A percentile compares a stretch with the other conserved stretches of the same genome.
Evolutionary conservation across 2,888 invertebrate species (phyloP).

Genomic region (Nycteola revayana): DNA sequence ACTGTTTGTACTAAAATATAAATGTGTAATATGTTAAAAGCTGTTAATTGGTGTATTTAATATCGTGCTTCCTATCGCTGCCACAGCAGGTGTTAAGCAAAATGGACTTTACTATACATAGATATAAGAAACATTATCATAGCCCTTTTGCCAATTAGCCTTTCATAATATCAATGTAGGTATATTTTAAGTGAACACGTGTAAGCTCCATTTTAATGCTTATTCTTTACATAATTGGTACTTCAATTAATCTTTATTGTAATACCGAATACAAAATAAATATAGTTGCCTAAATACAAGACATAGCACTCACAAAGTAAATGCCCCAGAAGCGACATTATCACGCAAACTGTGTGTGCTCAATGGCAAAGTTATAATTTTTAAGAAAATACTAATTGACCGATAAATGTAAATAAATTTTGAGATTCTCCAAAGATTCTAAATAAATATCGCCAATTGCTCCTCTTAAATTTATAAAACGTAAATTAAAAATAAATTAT

Average conservation of each 20-base stretch:
- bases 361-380: slow-evolving; percentile 48
- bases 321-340: slow-evolving; percentile 56
- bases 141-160: slow-evolving; percentile 37
- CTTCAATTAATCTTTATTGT: slow-evolving; percentile 29
- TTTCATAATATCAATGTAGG: slow-evolving; percentile 35
- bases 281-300: slow-evolving; percentile 55
- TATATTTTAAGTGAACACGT: slow-evolving; percentile 47
- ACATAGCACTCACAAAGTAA: slow-evolving; percentile 62
- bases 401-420: slow-evolving; percentile 60
- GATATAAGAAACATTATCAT: slow-evolving; percentile 57
- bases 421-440: slow-evolving; percentile 76
- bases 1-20: slow-evolving; percentile 81
- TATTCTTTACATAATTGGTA: slow-evolving; percentile 30
- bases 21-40: slow-evolving; percentile 74
- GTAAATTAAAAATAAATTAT: slow-evolving; percentile 79
- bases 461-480: slow-evolving; percentile 65
- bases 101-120: slow-evolving; percentile 52
- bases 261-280: slow-evolving; percentile 50
- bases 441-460: slow-evolving; percentile 71
- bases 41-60: slow-evolving; percentile 66
- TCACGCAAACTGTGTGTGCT: slow-evolving; percentile 55
- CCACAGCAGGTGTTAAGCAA: slow-evolving; percentile 63
- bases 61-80: slow-evolving; percentile 62
- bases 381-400: slow-evolving; percentile 51
- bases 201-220: slow-evolving; percentile 54